Conservation (phyloP, 1,140 invertebrate species). For the Idris sp. region DNA sequence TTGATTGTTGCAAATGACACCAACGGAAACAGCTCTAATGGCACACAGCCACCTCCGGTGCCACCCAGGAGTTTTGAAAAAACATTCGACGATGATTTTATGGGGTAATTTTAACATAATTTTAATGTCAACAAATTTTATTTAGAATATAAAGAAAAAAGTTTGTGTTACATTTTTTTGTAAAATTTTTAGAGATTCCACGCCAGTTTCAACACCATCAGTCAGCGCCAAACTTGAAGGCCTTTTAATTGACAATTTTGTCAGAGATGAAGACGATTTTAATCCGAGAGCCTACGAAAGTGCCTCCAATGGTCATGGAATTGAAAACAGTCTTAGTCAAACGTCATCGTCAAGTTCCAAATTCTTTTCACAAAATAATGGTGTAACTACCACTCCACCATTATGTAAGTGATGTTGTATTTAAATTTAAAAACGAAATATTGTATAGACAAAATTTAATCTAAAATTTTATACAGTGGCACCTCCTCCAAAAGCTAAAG, state of each 20-base stretch:
- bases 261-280: conserved; percentile 82
- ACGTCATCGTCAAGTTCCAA: conserved; percentile 69
- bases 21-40: conserved; percentile 77
- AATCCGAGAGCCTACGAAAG: conserved; percentile 86
- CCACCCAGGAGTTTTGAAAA: conserved; percentile 83
- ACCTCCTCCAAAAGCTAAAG: conserved; percentile 88
- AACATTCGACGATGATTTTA: conserved; percentile 77
- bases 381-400: conserved; percentile 78
- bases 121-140: background rate
- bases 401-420: conserved; percentile 84
- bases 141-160: too few relatives aligned
- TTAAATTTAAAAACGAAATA: too few relatives aligned
- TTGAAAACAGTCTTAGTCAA: conserved; percentile 74
- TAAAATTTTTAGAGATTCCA: conserved; percentile 60
- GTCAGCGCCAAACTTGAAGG: conserved; percentile 90
- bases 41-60: conserved; percentile 80
- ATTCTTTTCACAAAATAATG: conserved; percentile 74
- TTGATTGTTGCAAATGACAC: conserved; percentile 65
- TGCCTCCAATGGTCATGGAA: conserved; percentile 76
- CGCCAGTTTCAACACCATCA: conserved; percentile 77
- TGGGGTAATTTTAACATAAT: conserved; percentile 64
- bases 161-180: background rate
- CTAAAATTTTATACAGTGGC: conserved; percentile 87
- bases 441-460: too few relatives aligned
- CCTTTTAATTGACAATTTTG: conserved; percentile 88